Base-by-base conservation (phyloP, 2,888 invertebrate species). In the Tenthredo notha region DNA sequence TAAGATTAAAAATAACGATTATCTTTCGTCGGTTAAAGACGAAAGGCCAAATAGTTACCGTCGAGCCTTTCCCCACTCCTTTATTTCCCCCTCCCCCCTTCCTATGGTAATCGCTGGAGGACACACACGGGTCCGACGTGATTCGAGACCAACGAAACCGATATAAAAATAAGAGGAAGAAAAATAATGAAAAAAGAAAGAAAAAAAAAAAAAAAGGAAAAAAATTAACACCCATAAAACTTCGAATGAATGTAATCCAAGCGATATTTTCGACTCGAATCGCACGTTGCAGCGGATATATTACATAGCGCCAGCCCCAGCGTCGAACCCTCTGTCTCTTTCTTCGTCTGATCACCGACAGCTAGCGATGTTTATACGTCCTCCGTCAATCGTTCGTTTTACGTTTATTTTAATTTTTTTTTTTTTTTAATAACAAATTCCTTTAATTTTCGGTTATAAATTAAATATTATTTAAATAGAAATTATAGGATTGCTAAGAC, bases 51-150 rank as follows among this genome's bases (percentile, higher is more conserved):
- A 80, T 40, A 61, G 61, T 12, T 21, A 10, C 80, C 21, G 61
- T 40, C 58, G 61, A 50, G 43, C 2, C 33, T 18, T 18, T 29
- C 50, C 77, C 47, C 75, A 18, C 25, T 54, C 50, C 29, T 18
- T 1, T 9, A 15, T 15, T 54, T 6, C 21, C 80, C 21, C 40
- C 61, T 1, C 80, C 80, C 80, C 21, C 40, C 61, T 1, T 61
- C 80, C 40, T 33, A 1, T 0, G 7, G 54, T n/a, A 15, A 80
- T 61, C 61, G 40, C 18, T 80, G 80, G 61, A 58, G 58, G 80
- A 61, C 61, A 80, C 80, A 80, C 80, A n/a, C 80, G 80, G 80
- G 37, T 37, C 61, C 61, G 80, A 61, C 80, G 80, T 80, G 80
- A 80, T 80, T 80, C 80, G 40, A 80, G 80, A 40, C 80, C 21